A percentile compares a stretch with the other conserved stretches of the same genome.
These are phyloP conservation scores for Pseudochaenichthys georgianus DNA, from an alignment of 2,797 vertebrate genomes.

Conservation along the genomic window DNA sequence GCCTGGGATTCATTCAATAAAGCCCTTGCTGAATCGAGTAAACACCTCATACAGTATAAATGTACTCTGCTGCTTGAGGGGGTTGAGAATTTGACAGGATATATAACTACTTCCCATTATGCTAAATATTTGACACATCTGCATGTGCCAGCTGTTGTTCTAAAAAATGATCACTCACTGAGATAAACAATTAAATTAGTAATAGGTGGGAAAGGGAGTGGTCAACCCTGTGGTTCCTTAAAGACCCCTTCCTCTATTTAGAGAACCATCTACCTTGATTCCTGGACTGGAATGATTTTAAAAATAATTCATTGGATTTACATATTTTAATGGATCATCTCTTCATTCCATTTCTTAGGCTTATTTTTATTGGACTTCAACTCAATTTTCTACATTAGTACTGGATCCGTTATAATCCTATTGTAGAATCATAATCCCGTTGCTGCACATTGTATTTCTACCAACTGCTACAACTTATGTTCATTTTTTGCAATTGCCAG, in stretches of 20 bases:
- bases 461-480: slow-evolving; percentile 31
- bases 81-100: slow-evolving; percentile 31
- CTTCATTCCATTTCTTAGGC: not conserved
- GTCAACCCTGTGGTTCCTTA: not conserved
- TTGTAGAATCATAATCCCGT: slow-evolving; percentile 51
- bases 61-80: slow-evolving; percentile 36
- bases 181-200: slow-evolving; percentile 26
- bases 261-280: not conserved
- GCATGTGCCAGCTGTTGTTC: slow-evolving; percentile 33
- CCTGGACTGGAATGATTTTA: not conserved
- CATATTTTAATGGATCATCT: slow-evolving; percentile 32
- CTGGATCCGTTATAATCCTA: slow-evolving; percentile 40
- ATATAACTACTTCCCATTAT: slow-evolving; percentile 31
- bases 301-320: slow-evolving; percentile 18
- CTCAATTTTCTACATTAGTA: slow-evolving; percentile 37
- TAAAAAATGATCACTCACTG: slow-evolving; percentile 14
- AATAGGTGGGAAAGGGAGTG: not conserved
- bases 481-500: slow-evolving; percentile 19
- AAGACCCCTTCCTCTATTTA: not conserved
- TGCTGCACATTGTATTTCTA: slow-evolving; percentile 37
- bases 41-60: slow-evolving; percentile 45
- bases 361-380: slow-evolving; percentile 26
- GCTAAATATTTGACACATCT: slow-evolving; percentile 45
- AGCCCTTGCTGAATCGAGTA: slow-evolving; percentile 43
- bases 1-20: slow-evolving; percentile 52